Conservation (phyloP, 2,113 vertebrate genomes). For the Pygathrix nemaeus region DNA sequence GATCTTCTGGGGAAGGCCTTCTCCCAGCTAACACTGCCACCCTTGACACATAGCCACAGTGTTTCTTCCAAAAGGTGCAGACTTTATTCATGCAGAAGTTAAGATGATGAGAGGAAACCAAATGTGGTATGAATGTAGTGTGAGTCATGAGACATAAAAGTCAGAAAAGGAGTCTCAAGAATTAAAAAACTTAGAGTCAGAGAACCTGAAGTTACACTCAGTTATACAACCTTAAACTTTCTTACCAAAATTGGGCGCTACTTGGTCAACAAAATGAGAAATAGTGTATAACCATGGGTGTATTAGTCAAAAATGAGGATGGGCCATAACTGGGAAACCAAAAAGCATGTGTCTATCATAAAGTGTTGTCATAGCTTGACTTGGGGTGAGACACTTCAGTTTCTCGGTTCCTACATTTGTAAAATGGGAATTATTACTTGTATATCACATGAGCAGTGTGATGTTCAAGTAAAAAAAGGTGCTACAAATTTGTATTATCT, state of each 20-base stretch:
- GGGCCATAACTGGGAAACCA: neutral
- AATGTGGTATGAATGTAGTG: neutral
- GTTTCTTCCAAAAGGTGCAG: neutral
- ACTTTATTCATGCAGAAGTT: neutral
- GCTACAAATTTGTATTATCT: neutral
- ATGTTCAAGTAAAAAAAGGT: neutral
- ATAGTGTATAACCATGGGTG: too few species aligned
- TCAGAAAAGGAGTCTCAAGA: neutral
- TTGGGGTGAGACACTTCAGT: neutral
- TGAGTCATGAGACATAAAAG: slow-evolving; percentile 38
- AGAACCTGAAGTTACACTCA: neutral
- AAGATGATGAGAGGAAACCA: slow-evolving; percentile 1
- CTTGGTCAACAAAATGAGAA: neutral
- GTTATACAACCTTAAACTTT: neutral
- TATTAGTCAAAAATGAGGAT: neutral
- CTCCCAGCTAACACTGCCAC: fast-evolving
- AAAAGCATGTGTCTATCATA: neutral
- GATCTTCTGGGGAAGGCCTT: neutral
- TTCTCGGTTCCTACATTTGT: slow-evolving; percentile 58
- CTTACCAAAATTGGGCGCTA: neutral
- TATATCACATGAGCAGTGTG: neutral
- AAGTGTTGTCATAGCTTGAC: neutral
- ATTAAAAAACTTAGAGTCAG: neutral
- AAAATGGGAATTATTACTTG: slow-evolving; percentile 1
- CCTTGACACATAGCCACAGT: neutral